Evolutionary conservation across 2,113 vertebrate species (phyloP).

Genomic region (Crypturellus undulatus): DNA sequence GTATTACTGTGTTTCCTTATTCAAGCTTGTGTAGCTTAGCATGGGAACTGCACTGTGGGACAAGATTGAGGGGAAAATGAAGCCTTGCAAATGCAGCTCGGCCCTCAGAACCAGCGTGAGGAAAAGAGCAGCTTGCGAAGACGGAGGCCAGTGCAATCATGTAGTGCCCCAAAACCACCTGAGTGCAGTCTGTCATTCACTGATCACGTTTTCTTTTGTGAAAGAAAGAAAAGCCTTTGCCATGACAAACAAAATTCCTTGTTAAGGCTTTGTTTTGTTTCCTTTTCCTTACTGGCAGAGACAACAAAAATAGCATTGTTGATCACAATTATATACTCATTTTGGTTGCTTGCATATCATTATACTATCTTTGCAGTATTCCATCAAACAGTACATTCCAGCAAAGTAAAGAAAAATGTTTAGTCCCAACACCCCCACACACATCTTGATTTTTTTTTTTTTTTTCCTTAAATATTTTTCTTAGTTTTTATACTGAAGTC

Average conservation of each 20-base stretch:
- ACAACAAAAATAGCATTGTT: neutral
- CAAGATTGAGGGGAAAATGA: neutral
- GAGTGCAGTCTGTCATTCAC: accelerated
- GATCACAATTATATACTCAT: neutral
- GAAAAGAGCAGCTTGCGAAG: neutral
- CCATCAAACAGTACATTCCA: neutral
- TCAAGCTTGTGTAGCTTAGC: neutral
- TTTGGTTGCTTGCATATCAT: neutral
- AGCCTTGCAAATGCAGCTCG: neutral
- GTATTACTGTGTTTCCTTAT: neutral
- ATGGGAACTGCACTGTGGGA: neutral
- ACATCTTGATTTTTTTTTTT: neutral
- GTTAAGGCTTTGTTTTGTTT: neutral
- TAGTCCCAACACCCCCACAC: neutral
- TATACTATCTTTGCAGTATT: neutral
- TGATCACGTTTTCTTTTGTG: neutral
- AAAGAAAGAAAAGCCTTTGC: neutral
- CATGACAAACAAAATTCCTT: neutral
- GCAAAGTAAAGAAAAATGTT: neutral
- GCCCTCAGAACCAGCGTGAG: neutral
- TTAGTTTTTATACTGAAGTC: neutral
- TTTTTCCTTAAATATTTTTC: neutral
- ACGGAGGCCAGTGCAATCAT: neutral
- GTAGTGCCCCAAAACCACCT: neutral
- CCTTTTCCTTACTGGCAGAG: neutral